These are phyloP conservation scores for Tragelaphus buxtoni DNA, from an alignment of 2,113 vertebrate species.

Conservation along the genomic window DNA sequence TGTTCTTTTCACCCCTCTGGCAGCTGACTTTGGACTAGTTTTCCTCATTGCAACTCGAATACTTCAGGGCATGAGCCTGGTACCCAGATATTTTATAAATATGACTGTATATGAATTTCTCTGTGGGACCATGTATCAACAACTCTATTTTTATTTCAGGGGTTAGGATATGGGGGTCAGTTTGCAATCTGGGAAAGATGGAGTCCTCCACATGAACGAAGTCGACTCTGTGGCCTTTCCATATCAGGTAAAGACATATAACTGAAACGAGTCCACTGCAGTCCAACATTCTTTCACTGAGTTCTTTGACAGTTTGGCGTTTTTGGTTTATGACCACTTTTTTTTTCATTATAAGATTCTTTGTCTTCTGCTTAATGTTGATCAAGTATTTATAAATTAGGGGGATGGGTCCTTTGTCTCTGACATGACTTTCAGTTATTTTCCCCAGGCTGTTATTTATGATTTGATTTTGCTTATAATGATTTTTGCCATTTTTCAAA, in stretches of 20 bases:
- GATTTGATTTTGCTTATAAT: neutral
- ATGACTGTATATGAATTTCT: neutral
- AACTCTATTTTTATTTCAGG: slow-evolving; percentile 71
- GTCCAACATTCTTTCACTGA: neutral
- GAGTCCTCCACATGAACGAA: slow-evolving; percentile 85
- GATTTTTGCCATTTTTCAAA: neutral
- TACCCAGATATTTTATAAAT: neutral
- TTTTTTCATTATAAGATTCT: neutral
- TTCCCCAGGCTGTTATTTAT: neutral
- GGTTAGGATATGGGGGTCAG: slow-evolving; percentile 82
- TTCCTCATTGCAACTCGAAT: neutral
- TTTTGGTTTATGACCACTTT: neutral
- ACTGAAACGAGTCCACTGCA: rapidly evolving
- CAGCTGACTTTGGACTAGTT: slow-evolving; percentile 63
- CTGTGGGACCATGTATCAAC: neutral
- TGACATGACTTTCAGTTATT: neutral
- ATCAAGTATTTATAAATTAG: neutral
- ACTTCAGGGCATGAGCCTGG: slow-evolving; percentile 38
- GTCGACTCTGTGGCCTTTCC: slow-evolving; percentile 79
- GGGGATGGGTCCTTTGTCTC: neutral
- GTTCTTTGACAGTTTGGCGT: neutral
- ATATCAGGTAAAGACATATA: slow-evolving; percentile 63
- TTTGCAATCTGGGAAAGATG: slow-evolving; percentile 87
- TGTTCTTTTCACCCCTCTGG: slow-evolving; percentile 81
- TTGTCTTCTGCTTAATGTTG: neutral